Evolutionary conservation across 2,113 vertebrate species (phyloP).

Genomic region (Microcebus griseorufus): DNA sequence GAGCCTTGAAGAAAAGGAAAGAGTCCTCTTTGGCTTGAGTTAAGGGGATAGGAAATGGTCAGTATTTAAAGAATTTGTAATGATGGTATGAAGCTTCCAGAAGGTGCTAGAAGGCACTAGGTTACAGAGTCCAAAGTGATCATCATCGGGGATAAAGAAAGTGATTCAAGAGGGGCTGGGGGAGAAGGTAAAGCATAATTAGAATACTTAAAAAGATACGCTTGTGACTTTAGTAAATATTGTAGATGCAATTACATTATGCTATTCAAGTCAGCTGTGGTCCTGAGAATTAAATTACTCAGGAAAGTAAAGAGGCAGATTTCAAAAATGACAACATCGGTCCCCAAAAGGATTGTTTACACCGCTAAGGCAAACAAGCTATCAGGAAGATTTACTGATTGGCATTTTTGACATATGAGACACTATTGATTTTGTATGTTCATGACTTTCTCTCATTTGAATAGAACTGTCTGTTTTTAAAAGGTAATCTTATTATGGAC

Average conservation of each 20-base stretch:
- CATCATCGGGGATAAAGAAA: background rate
- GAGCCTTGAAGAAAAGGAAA: background rate
- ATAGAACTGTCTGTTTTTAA: background rate
- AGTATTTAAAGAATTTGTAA: background rate
- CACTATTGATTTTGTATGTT: background rate
- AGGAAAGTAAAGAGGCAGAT: background rate
- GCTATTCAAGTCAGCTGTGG: background rate
- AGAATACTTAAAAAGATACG: background rate
- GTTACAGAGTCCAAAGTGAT: background rate
- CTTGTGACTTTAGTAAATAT: background rate
- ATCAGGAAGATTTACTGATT: background rate
- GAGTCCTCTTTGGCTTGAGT: background rate
- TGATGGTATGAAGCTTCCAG: background rate
- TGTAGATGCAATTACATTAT: background rate
- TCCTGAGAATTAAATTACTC: background rate
- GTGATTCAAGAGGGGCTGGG: background rate
- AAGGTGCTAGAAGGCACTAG: background rate
- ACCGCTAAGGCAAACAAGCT: background rate
- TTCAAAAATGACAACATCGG: background rate
- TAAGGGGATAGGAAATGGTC: background rate
- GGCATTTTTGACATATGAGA: background rate
- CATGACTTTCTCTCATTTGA: background rate
- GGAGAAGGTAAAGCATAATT: background rate
- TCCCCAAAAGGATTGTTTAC: background rate
- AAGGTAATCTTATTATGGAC: background rate